These are phyloP conservation scores for Acleris holmiana DNA, from an alignment of 2,888 invertebrate genomes.

Conservation along the genomic window DNA sequence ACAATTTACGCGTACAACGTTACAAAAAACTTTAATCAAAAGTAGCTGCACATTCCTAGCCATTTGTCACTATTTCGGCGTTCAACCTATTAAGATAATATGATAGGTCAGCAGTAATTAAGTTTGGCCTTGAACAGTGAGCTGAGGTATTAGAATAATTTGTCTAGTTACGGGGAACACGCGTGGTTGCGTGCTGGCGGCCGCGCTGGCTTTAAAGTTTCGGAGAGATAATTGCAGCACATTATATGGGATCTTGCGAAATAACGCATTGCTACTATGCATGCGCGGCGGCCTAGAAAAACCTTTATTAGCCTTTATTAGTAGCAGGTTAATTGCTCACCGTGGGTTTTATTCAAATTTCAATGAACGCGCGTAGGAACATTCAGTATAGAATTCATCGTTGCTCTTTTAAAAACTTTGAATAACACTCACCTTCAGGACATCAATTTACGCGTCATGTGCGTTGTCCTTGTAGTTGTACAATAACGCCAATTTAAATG, in stretches of 20 bases:
- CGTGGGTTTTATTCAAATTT: conserved; percentile 9
- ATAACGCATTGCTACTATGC: conserved; percentile 48
- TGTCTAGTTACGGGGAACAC: conserved; percentile 58
- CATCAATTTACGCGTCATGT: background rate
- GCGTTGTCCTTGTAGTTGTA: conserved; percentile 43
- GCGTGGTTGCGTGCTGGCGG: conserved; percentile 60
- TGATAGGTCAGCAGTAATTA: conserved; percentile 43
- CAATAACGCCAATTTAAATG: conserved; percentile 69
- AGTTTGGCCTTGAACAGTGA: conserved; percentile 65
- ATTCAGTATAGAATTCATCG: background rate
- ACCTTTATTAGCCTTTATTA: conserved; percentile 41
- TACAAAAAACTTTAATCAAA: background rate
- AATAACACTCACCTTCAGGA: conserved; percentile 9
- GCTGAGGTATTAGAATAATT: conserved; percentile 64
- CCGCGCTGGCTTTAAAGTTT: conserved; percentile 49
- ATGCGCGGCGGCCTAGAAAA: conserved; percentile 60
- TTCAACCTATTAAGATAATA: conserved; percentile 26
- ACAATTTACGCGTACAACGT: background rate
- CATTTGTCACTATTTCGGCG: conserved; percentile 32
- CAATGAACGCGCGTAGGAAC: conserved; percentile 18
- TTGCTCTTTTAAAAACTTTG: background rate
- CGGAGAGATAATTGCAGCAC: conserved; percentile 65
- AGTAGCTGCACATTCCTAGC: background rate
- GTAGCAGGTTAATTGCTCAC: conserved; percentile 39
- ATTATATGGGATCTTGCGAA: conserved; percentile 65